Percentiles rank a stretch among this genome's conserved stretches.
Evolutionary conservation across 2,797 vertebrate genomes (phyloP).

Genomic region (Poecilia velifera): DNA sequence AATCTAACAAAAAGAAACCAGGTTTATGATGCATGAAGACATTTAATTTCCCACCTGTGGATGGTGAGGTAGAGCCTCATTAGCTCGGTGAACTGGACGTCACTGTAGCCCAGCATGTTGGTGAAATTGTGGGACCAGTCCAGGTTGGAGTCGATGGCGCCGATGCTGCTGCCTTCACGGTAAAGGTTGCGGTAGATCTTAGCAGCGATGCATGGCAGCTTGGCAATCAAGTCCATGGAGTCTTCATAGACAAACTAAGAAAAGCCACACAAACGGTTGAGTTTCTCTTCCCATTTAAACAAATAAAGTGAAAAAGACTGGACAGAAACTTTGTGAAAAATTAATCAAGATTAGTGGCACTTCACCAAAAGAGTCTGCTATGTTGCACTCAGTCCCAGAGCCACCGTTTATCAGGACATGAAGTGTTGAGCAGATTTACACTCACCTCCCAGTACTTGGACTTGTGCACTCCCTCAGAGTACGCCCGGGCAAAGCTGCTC

Average conservation of each 20-base stretch:
- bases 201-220: conserved; percentile 95
- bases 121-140: conserved; percentile 99
- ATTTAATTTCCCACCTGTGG: conserved; percentile 85
- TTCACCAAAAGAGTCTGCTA: not conserved
- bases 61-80: conserved; percentile 99
- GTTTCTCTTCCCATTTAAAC: not conserved
- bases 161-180: conserved; percentile 96
- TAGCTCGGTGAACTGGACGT: conserved; percentile 92
- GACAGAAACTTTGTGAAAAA: not conserved
- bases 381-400: not conserved
- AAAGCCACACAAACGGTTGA: not conserved
- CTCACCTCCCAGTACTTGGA: conserved; percentile 97
- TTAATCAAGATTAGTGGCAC: not conserved
- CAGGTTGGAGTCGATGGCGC: conserved; percentile 93
- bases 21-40: not conserved
- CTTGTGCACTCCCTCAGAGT: conserved; percentile 91
- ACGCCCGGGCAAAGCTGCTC: conserved; percentile 92
- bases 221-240: conserved; percentile 97
- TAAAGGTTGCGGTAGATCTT: conserved; percentile 99
- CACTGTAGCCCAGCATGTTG: conserved; percentile 97
- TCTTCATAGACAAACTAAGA: conserved; percentile 92
- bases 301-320: not conserved
- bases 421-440: not conserved
- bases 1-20: not conserved
- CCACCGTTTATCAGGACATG: not conserved